Evolutionary conservation across 2,797 vertebrate species (phyloP).

Genomic region (Gallinago stenura): DNA sequence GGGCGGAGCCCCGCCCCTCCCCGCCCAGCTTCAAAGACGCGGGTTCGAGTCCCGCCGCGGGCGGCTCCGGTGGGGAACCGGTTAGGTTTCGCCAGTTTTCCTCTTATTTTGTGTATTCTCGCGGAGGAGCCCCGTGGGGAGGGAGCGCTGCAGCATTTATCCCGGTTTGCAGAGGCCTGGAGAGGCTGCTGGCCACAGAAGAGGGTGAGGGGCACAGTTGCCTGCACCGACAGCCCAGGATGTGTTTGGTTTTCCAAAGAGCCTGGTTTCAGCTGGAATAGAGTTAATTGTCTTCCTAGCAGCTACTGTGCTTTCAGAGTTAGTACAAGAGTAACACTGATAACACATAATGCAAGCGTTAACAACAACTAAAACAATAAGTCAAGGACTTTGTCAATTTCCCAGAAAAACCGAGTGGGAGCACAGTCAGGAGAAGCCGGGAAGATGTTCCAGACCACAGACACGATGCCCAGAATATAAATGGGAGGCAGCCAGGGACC

Average conservation of each 20-base stretch:
- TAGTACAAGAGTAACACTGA: neutral
- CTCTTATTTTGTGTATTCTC: accelerated
- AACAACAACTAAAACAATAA: too few relatives aligned
- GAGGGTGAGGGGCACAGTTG: accelerated
- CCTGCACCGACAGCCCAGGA: accelerated
- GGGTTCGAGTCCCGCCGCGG: neutral
- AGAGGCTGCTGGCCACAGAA: accelerated
- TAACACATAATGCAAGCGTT: neutral
- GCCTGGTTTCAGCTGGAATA: too few relatives aligned
- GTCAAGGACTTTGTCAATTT: too few relatives aligned
- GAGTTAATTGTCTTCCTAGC: neutral
- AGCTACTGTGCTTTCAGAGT: neutral
- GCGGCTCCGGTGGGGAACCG: accelerated
- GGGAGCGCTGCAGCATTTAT: neutral
- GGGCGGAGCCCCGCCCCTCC: accelerated
- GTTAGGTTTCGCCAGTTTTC: accelerated
- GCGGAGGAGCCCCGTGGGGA: accelerated
- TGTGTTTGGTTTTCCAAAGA: neutral
- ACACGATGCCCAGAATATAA: neutral
- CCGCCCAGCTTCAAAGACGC: accelerated
- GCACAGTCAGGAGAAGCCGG: too few relatives aligned
- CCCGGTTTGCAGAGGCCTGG: accelerated
- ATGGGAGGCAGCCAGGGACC: neutral
- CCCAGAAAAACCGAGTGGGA: too few relatives aligned
- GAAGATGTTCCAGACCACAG: too few relatives aligned